Percentiles rank a stretch among this genome's conserved stretches.
Evolutionary conservation across 2,888 invertebrate genomes (phyloP).

Genomic region (Drosophila rellima): DNA sequence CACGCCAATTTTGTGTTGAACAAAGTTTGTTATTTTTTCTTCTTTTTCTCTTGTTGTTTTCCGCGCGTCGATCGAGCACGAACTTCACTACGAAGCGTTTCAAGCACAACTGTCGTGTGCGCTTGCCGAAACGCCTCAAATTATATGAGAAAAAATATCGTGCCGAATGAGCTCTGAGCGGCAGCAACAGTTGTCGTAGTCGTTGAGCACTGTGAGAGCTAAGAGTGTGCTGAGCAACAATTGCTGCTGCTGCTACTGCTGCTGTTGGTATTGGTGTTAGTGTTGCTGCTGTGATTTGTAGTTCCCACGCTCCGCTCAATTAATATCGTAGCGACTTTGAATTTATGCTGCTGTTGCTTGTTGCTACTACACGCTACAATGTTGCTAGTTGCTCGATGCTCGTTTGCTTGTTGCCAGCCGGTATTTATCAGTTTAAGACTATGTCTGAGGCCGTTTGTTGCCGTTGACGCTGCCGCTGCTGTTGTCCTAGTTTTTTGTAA

Average conservation of each 20-base stretch:
- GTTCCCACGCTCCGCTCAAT: conserved; percentile 75
- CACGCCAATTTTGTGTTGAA: conserved; percentile 35
- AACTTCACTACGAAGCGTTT: conserved; percentile 85
- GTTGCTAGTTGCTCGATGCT: conserved; percentile 31
- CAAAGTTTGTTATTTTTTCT: conserved; percentile 29
- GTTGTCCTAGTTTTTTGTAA: conserved; percentile 76
- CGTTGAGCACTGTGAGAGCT: conserved; percentile 50
- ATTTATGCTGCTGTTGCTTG: conserved; percentile 58
- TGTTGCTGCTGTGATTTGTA: conserved; percentile 68
- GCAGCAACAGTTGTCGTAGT: conserved; percentile 41
- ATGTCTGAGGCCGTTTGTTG: conserved; percentile 44
- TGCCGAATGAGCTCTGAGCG: conserved; percentile 19
- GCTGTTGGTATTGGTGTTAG: conserved; percentile 9
- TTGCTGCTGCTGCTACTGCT: conserved; percentile 26
- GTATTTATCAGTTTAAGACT: conserved; percentile 61
- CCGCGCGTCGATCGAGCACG: conserved; percentile 70
- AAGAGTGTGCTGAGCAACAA: conserved; percentile 60
- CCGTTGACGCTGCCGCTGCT: conserved; percentile 29
- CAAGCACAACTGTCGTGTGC: conserved; percentile 84
- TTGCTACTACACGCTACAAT: conserved; percentile 33
- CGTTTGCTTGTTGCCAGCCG: conserved; percentile 63
- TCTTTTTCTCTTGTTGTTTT: conserved; percentile 33
- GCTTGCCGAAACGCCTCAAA: conserved; percentile 61
- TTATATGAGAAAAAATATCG: conserved; percentile 60
- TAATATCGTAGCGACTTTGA: conserved; percentile 67